A percentile compares a stretch with the other conserved stretches of the same genome.
phyloP scores from a whole-genome alignment of 2,797 vertebrate genomes.

The Spinus pinus region DNA sequence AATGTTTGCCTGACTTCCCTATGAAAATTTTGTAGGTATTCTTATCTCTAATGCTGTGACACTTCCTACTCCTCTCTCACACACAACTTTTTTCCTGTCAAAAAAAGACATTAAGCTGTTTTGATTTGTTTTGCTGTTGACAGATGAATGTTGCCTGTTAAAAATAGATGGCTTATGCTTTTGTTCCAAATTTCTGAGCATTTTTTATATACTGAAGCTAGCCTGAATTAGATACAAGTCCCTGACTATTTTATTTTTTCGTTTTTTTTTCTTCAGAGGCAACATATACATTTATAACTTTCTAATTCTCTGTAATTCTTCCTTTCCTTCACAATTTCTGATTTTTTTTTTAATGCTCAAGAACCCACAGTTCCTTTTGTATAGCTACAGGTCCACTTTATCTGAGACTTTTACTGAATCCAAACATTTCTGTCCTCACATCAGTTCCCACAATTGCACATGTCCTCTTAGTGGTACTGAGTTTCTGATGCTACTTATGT shows the following conservation, averaged over 20 bases:
- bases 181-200: background rate
- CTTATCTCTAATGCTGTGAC: background rate
- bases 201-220: background rate
- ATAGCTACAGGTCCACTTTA: background rate
- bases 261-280: background rate
- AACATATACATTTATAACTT: background rate
- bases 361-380: background rate
- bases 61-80: background rate
- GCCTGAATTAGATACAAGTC: background rate
- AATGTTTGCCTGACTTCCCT: background rate
- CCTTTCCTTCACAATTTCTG: background rate
- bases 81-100: background rate
- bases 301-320: background rate
- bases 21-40: background rate
- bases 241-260: rapidly evolving
- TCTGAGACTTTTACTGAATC: background rate
- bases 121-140: conserved; percentile 8
- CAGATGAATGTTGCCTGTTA: background rate
- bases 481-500: background rate
- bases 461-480: background rate
- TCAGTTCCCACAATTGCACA: background rate
- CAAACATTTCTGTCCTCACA: background rate
- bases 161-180: background rate
- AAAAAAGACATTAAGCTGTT: background rate
- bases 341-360: background rate